Conservation (phyloP, 1,140 invertebrate species). For the Aphis gossypii region DNA sequence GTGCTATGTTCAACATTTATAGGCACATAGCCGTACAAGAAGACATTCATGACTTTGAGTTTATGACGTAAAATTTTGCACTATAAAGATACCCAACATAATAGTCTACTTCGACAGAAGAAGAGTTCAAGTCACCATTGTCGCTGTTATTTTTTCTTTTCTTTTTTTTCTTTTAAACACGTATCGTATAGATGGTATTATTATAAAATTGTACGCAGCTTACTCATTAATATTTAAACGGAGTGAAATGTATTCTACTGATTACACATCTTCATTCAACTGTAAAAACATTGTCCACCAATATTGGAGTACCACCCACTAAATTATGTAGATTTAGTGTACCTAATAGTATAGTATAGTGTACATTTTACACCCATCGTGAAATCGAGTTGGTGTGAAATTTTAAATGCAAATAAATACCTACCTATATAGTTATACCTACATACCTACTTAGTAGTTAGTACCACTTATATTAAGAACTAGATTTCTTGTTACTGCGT, state of each 20-base stretch:
- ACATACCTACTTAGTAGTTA: background rate
- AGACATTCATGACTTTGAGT: constrained; percentile 46
- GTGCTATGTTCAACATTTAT: constrained; percentile 22
- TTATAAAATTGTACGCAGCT: background rate
- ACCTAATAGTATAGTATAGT: background rate
- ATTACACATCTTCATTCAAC: background rate
- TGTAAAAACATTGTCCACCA: background rate
- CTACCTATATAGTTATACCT: background rate
- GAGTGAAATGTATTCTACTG: background rate
- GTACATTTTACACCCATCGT: background rate
- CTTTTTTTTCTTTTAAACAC: background rate
- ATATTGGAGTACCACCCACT: background rate
- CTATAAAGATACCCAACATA: background rate
- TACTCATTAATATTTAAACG: background rate
- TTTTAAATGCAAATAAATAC: background rate
- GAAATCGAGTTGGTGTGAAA: background rate
- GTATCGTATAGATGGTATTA: background rate
- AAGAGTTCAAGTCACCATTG: background rate
- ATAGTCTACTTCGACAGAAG: background rate
- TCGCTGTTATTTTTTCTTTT: background rate
- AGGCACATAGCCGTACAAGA: constrained; percentile 49
- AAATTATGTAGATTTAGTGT: background rate
- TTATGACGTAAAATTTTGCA: constrained; percentile 3
- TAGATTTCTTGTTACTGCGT: background rate
- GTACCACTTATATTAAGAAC: background rate